Evolutionary conservation across 1,140 invertebrate species (phyloP).

Genomic region (Lordiphosa stackelbergi): DNA sequence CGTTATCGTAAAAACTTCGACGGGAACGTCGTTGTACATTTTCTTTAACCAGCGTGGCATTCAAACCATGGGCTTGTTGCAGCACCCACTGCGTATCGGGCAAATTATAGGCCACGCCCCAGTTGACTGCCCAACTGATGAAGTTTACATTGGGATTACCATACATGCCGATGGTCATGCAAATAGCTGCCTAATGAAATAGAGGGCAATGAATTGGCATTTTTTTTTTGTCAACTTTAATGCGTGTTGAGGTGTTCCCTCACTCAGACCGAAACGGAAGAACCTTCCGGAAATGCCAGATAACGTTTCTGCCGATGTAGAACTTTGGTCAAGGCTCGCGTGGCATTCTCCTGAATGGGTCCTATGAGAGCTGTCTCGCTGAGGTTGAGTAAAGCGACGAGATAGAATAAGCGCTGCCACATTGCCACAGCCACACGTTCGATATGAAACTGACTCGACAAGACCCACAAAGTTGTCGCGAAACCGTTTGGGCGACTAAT

Average conservation of each 20-base stretch:
- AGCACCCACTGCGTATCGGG: slow-evolving; percentile 83
- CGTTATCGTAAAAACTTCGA: slow-evolving; percentile 83
- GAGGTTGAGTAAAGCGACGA: neutral
- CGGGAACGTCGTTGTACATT: slow-evolving; percentile 81
- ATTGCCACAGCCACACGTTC: slow-evolving; percentile 37
- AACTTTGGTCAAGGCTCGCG: slow-evolving; percentile 24
- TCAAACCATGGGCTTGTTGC: slow-evolving; percentile 77
- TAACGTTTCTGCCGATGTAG: slow-evolving; percentile 68
- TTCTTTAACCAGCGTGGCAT: slow-evolving; percentile 68
- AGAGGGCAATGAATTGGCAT: slow-evolving; percentile 2
- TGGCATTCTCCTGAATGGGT: slow-evolving; percentile 20
- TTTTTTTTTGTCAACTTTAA: neutral
- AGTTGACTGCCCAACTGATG: slow-evolving; percentile 79
- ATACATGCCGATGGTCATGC: slow-evolving; percentile 70
- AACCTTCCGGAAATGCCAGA: slow-evolving; percentile 76
- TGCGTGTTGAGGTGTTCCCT: neutral
- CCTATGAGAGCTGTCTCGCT: neutral
- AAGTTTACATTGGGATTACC: slow-evolving; percentile 69
- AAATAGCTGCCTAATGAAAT: slow-evolving; percentile 59
- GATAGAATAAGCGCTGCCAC: slow-evolving; percentile 13
- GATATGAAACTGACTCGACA: slow-evolving; percentile 25
- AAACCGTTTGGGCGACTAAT: slow-evolving; percentile 26
- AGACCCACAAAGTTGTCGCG: neutral
- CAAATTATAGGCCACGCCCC: slow-evolving; percentile 86
- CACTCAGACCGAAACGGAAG: slow-evolving; percentile 74